A percentile compares a stretch with the other conserved stretches of the same genome.
Evolutionary conservation across 2,113 vertebrate species (phyloP).

Genomic region (Ailurus styani): DNA sequence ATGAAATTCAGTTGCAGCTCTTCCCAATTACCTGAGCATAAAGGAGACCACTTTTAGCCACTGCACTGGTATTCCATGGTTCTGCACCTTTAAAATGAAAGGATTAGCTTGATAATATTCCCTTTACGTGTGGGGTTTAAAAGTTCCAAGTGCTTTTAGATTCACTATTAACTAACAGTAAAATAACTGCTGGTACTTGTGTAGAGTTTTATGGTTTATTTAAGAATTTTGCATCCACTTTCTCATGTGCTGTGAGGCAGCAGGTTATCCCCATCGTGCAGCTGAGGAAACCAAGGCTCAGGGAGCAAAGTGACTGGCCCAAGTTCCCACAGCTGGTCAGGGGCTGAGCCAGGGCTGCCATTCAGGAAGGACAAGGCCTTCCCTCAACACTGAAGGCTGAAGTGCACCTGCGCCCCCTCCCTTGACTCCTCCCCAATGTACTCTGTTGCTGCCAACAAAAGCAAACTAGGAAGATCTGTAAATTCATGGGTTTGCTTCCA

Average conservation of each 20-base stretch:
- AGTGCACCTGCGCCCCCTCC: not conserved
- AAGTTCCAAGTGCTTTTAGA: not conserved
- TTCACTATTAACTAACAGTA: not conserved
- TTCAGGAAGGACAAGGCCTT: not conserved
- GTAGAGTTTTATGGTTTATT: not conserved
- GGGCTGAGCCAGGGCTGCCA: not conserved
- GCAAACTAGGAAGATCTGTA: not conserved
- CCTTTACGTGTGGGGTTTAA: not conserved
- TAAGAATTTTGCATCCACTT: not conserved
- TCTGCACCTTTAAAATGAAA: not conserved
- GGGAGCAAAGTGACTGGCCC: not conserved
- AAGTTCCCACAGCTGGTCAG: not conserved
- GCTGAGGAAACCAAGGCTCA: not conserved
- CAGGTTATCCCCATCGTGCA: not conserved
- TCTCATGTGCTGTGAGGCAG: not conserved
- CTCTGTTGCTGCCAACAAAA: not conserved
- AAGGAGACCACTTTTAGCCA: not conserved
- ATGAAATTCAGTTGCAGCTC: not conserved
- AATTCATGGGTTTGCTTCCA: not conserved
- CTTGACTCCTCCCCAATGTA: not conserved
- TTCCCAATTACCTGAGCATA: not conserved
- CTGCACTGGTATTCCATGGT: not conserved
- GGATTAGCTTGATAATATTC: not conserved
- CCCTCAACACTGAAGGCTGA: rapidly evolving
- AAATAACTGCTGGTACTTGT: not conserved